phyloP scores from a whole-genome alignment of 2,797 vertebrate genomes.

The Melanotaenia nigrans region DNA sequence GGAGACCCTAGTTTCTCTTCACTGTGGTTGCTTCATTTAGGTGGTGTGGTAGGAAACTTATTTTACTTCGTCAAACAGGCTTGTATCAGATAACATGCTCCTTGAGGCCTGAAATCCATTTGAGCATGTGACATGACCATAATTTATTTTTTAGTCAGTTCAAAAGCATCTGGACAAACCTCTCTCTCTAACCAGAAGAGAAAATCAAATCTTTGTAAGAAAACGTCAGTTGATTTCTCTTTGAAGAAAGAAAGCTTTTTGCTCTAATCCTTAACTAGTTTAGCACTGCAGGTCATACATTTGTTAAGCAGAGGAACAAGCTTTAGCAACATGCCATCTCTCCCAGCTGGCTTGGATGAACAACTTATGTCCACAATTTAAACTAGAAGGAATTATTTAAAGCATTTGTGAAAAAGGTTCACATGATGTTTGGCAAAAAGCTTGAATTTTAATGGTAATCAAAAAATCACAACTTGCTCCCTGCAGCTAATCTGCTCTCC shows the following conservation, averaged over 20 bases:
- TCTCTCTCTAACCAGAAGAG: background rate
- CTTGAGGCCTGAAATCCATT: background rate
- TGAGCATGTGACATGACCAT: conserved; percentile 1
- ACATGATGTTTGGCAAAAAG: background rate
- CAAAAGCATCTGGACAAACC: background rate
- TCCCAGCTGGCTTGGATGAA: background rate
- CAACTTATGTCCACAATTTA: background rate
- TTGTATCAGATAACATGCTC: background rate
- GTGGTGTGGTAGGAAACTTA: background rate
- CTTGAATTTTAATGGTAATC: background rate
- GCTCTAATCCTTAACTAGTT: background rate
- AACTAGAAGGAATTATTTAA: background rate
- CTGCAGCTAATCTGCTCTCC: background rate
- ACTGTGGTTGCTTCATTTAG: background rate
- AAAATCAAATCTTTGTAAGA: background rate
- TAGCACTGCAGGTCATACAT: background rate
- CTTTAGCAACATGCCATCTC: background rate
- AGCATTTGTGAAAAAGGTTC: background rate
- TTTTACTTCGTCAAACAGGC: background rate
- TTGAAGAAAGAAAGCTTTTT: background rate
- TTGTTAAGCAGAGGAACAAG: background rate
- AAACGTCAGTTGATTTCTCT: background rate
- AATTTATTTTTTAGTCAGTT: conserved; percentile 1
- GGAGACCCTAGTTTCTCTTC: background rate
- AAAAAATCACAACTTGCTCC: background rate